phyloP scores from a whole-genome alignment of 1,140 invertebrate genomes.

The Drosophila lowei region DNA sequence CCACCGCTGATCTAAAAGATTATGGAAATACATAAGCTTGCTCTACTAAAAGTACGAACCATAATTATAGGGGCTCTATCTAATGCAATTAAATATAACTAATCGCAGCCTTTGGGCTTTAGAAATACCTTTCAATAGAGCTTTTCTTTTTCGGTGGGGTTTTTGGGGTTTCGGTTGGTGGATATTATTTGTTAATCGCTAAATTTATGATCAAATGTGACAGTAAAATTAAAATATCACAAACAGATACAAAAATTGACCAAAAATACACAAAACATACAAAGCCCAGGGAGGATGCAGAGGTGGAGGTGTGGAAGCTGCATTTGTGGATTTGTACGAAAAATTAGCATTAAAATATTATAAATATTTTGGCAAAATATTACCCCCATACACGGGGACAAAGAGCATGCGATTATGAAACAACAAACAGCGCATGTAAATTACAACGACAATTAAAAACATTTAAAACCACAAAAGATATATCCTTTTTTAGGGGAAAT shows the following conservation, averaged over 20 bases:
- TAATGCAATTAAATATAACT: constrained; percentile 42
- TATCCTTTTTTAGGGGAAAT: constrained; percentile 46
- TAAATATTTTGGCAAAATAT: constrained; percentile 79
- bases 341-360: constrained; percentile 82
- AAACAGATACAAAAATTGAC: constrained; percentile 59
- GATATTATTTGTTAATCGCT: constrained; percentile 70
- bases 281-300: neutral
- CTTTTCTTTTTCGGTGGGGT: neutral
- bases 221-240: constrained; percentile 79
- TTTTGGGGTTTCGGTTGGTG: neutral
- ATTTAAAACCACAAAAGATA: constrained; percentile 64
- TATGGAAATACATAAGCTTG: neutral
- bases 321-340: constrained; percentile 56
- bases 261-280: constrained; percentile 22
- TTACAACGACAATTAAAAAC: constrained; percentile 68
- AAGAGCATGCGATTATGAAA: constrained; percentile 61
- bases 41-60: neutral
- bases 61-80: constrained; percentile 11
- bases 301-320: constrained; percentile 4
- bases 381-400: constrained; percentile 51
- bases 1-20: neutral
- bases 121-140: constrained; percentile 16
- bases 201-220: constrained; percentile 80
- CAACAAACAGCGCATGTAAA: constrained; percentile 25
- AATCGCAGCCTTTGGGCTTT: constrained; percentile 16